phyloP scores from a whole-genome alignment of 2,888 invertebrate species.

The Actias luna region DNA sequence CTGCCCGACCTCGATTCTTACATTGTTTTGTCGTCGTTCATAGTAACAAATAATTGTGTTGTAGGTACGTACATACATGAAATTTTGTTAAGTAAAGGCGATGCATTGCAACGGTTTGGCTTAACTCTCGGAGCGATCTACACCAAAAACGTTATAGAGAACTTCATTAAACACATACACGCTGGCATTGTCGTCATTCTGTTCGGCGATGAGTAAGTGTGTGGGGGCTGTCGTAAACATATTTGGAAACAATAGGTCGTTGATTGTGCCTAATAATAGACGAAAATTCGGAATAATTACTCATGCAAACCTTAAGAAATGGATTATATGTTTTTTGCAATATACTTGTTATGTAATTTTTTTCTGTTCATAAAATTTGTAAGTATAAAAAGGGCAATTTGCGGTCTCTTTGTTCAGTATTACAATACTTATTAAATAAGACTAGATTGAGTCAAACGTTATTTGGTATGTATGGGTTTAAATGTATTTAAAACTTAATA shows the following conservation, averaged over 20 bases:
- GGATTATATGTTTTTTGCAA: background rate
- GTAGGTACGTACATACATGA: conserved; percentile 1
- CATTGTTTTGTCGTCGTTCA: conserved; percentile 3
- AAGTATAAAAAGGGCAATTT: background rate
- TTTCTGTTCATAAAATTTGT: background rate
- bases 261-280: conserved; percentile 37
- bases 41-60: background rate
- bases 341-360: background rate
- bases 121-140: background rate
- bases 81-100: background rate
- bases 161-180: conserved; percentile 46
- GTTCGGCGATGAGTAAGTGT: conserved; percentile 46
- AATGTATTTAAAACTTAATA: too few relatives aligned
- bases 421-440: too few relatives aligned
- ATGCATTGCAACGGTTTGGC: background rate
- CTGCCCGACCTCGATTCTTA: conserved; percentile 1
- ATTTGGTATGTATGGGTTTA: too few relatives aligned
- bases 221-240: conserved; percentile 51
- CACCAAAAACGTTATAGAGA: background rate
- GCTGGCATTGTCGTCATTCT: conserved; percentile 31
- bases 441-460: too few relatives aligned
- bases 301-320: background rate
- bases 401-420: too few relatives aligned
- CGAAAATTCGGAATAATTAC: conserved; percentile 21
- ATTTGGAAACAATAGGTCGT: conserved; percentile 53